Evolutionary conservation across 2,888 invertebrate species (phyloP), one percentile per base, ranked within the genome.

Genomic region (Podotricha telesiphe): DNA sequence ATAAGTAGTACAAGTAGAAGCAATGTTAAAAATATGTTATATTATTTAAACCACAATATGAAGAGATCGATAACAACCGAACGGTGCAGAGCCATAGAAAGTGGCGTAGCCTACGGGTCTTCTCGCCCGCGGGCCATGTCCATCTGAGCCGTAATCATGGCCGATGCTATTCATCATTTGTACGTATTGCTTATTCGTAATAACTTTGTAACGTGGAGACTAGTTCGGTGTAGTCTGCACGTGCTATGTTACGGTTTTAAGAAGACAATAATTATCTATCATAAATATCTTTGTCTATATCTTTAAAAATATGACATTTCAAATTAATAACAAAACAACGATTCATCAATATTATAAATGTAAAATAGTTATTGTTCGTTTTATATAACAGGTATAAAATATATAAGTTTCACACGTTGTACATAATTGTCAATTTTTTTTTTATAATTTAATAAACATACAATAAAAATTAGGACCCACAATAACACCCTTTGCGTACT

Each of bases 71-170:
- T 77, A 73, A 78, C 76, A 75, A 74, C 74, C 73, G 75, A 56
- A 75, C 77, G 74, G 74, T 74, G 70, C 69, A 73, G 71, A 68
- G 69, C 74, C 74, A 75, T 80, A 81, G 84, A 84, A 83, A 83
- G 84, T 79, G 69, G 76, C 72, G 68, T 75, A 72, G 72, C 67
- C 59, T 65, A 71, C 68, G 75, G 74, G 69, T 69, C 70, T 70
- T 67, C 70, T 70, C 65, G 76, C 76, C 78, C 72, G 77, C 72
- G 73, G 79, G 75, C 74, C 65, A 69, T 72, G 64, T 61, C 61
- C 73, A 75, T 73, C 75, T 74, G 71, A 67, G 61, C 63, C 64
- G 47, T 65, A 65, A 68, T 61, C 64, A 58, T 28, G 17, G 61
- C 37, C 34, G 53, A 17, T n/a, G 65, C 55, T 65, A 61, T 69